Evolutionary conservation across 2,797 vertebrate species (phyloP), one percentile per base, ranked within the genome.

Genomic region (Liasis olivaceus): DNA sequence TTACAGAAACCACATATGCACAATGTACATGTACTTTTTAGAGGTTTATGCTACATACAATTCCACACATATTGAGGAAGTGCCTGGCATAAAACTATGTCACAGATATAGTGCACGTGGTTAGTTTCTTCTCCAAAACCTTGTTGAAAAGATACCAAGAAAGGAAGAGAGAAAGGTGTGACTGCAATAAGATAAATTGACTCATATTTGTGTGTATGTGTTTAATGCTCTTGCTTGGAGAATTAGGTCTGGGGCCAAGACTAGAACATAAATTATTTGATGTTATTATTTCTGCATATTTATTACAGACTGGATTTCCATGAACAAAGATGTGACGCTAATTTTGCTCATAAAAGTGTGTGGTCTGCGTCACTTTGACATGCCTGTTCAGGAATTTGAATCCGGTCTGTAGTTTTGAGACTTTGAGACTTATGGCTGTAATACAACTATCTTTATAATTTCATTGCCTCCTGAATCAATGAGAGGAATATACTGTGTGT

Each of bases 321-420:
- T 2, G 1, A 66, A 84, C 47, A 93, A 95, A 92, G 88, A 86
- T 0, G 2, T 7, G 31, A 47, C 3, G n/a, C 85, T 85, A 4
- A 6, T 89, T 94, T 92, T 94, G 58, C 69, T 92, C 51, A 47
- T 77, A 92, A 51, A 85, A 77, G 4, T 20, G 84, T 89, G 47
- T 69, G 85, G 93, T 51, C 60, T 94, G 89, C 0, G 0, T 90
- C 51, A 28, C 17, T 59, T 3, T 89, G 77, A 42, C 1, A 84
- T 81, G 51, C 13, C 6, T 62, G 63, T 47, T 36, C 42, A 0
- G 0, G 0, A 58, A 47, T 31, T 84, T 56, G n/a, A 7, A 63
- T 24, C 64, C 63, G 15, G 20, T 51, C 93, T 12, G 1, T 85
- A 77, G n/a, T 86, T 36, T 28, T 4, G 66, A 86, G 87, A 17